phyloP scores from a whole-genome alignment of 2,797 vertebrate species.

The Fundulus diaphanus region DNA sequence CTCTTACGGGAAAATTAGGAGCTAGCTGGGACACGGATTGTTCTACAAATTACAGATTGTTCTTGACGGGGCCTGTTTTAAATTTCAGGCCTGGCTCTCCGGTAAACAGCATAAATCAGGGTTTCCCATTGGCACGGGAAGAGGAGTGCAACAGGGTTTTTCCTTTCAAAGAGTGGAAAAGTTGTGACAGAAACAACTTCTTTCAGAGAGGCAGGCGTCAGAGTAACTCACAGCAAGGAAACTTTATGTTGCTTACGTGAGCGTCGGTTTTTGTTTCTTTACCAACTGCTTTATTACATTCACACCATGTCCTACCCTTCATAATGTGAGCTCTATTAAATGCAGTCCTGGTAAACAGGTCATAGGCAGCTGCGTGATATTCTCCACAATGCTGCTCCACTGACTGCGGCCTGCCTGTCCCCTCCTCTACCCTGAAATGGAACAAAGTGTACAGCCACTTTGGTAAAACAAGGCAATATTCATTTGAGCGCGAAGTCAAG shows the following conservation, averaged over 20 bases:
- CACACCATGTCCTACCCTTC: conserved; percentile 54
- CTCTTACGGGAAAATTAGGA: conserved; percentile 20
- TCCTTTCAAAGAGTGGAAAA: conserved; percentile 55
- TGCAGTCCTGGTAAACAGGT: conserved; percentile 77
- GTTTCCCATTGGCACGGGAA: conserved; percentile 45
- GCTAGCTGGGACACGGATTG: conserved; percentile 22
- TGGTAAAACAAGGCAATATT: conserved; percentile 70
- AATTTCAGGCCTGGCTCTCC: conserved; percentile 30
- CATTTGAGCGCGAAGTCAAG: conserved; percentile 43
- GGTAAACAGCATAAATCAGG: conserved; percentile 46
- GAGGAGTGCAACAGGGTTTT: conserved; percentile 54
- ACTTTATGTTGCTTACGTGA: conserved; percentile 59
- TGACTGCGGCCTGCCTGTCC: conserved; percentile 63
- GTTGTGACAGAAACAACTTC: conserved; percentile 42
- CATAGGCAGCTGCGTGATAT: conserved; percentile 75
- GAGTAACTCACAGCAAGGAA: conserved; percentile 57
- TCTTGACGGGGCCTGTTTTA: conserved; percentile 28
- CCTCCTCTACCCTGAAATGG: conserved; percentile 55
- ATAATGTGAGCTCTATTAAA: conserved; percentile 71
- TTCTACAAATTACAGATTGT: conserved; percentile 39
- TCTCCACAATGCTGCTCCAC: conserved; percentile 68
- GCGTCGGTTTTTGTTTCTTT: conserved; percentile 42
- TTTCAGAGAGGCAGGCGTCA: conserved; percentile 39
- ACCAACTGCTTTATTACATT: conserved; percentile 59
- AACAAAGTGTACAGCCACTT: conserved; percentile 69